Evolutionary conservation across 64 coral and sea anemone genomes (phyloP).

Genomic region (Dendronephthya gigantea): DNA sequence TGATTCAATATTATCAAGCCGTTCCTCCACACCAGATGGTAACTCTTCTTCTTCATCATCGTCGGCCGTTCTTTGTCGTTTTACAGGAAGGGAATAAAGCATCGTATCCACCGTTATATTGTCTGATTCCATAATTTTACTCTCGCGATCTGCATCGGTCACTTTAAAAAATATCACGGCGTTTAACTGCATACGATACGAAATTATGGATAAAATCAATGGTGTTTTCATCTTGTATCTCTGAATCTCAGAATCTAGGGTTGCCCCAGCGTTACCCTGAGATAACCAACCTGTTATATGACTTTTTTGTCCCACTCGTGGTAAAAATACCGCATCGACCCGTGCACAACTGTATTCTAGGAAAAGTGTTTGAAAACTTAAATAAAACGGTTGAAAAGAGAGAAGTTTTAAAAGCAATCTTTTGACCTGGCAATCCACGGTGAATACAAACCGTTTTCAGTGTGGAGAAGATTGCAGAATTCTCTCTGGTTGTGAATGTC

Average conservation of each 20-base stretch:
- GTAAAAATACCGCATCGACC: constrained; percentile 83
- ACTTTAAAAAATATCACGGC: no score
- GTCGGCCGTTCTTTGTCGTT: not conserved
- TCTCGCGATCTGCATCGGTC: not conserved
- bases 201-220: no score
- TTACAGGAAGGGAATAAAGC: not conserved
- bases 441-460: not conserved
- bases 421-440: not conserved
- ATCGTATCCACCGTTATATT: constrained; percentile 7
- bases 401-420: not conserved
- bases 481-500: constrained; percentile 5
- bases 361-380: not conserved
- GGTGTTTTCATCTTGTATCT: no score
- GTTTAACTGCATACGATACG: no score
- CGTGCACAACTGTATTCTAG: constrained; percentile 63
- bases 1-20: constrained; percentile 52
- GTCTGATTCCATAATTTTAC: not conserved
- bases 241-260: no score
- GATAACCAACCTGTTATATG: constrained; percentile 88
- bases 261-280: no score
- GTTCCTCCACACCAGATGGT: constrained; percentile 38
- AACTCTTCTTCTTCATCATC: not conserved
- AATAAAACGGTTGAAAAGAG: not conserved
- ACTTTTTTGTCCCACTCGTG: constrained; percentile 73
- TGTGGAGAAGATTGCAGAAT: not conserved